These are phyloP conservation scores for Craseonycteris thonglongyai DNA, from an alignment of 2,113 vertebrate genomes.

Conservation along the genomic window DNA sequence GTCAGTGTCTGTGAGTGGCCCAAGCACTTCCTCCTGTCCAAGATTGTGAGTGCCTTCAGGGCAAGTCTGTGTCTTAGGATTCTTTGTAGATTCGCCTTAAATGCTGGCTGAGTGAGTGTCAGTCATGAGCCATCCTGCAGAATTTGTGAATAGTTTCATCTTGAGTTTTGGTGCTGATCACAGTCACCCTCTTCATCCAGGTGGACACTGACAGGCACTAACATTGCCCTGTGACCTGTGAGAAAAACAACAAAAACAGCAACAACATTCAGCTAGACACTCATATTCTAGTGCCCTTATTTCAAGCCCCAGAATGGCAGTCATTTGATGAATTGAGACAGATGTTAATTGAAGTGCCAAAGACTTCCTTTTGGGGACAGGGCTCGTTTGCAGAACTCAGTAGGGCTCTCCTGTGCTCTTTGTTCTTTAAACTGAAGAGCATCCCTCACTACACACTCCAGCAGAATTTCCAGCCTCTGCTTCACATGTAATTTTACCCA, in stretches of 20 bases:
- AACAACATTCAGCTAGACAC: not conserved
- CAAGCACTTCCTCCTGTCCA: not conserved
- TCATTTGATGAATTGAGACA: not conserved
- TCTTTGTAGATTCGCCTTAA: not conserved
- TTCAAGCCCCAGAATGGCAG: not conserved
- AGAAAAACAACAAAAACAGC: too few relatives aligned
- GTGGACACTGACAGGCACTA: not conserved
- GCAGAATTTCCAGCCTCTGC: not conserved
- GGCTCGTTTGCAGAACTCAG: not conserved
- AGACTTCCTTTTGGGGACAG: not conserved
- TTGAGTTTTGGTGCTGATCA: not conserved
- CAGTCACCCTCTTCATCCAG: not conserved
- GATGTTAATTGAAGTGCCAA: not conserved
- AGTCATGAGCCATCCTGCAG: not conserved
- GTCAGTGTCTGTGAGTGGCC: not conserved
- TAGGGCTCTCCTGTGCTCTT: not conserved
- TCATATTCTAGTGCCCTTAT: not conserved
- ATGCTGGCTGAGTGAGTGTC: not conserved
- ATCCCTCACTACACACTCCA: not conserved
- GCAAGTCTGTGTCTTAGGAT: not conserved
- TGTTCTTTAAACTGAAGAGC: not conserved
- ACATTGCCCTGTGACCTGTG: not conserved
- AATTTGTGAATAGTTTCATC: not conserved
- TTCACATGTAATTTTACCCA: not conserved
- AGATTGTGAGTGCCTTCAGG: not conserved